phyloP scores from a whole-genome alignment of 2,888 invertebrate species.

The Clanis bilineata region DNA sequence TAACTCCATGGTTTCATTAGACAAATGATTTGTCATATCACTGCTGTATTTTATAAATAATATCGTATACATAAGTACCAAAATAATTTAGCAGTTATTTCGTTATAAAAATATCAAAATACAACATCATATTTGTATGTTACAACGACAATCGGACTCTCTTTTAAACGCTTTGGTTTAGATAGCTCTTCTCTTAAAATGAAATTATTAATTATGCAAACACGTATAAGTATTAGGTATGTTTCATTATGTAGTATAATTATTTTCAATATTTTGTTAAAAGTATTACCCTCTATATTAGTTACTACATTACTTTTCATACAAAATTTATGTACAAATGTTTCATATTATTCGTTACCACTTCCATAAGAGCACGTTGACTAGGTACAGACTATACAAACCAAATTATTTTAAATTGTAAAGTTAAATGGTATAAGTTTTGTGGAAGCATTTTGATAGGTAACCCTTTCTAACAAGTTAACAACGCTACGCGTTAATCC shows the following conservation, averaged over 20 bases:
- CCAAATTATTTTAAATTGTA: conserved; percentile 1
- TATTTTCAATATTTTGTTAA: not conserved
- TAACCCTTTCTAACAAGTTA: not conserved
- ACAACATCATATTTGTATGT: not conserved
- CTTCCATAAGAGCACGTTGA: conserved; percentile 1
- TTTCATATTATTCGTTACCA: conserved; percentile 18
- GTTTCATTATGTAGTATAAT: not conserved
- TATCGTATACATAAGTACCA: conserved; percentile 11
- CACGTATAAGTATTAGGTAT: not conserved
- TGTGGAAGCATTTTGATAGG: conserved; percentile 8
- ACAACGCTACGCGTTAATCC: not conserved
- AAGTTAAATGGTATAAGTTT: conserved; percentile 1
- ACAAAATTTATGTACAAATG: conserved; percentile 43
- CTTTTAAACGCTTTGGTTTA: not conserved
- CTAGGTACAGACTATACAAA: conserved; percentile 1
- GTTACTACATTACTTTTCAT: conserved; percentile 38
- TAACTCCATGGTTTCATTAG: too few relatives aligned
- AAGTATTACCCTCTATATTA: conserved; percentile 40
- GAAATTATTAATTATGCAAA: not conserved
- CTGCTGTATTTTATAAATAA: conserved; percentile 17
- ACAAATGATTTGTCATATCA: not conserved
- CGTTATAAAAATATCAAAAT: conserved; percentile 3
- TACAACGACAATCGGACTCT: conserved; percentile 1
- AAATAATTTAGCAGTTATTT: not conserved
- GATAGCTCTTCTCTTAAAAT: not conserved